Percentiles rank a stretch among this genome's conserved stretches.
These are phyloP conservation scores for Ciconia nigra DNA, from an alignment of 2,797 vertebrate genomes.

Conservation along the genomic window DNA sequence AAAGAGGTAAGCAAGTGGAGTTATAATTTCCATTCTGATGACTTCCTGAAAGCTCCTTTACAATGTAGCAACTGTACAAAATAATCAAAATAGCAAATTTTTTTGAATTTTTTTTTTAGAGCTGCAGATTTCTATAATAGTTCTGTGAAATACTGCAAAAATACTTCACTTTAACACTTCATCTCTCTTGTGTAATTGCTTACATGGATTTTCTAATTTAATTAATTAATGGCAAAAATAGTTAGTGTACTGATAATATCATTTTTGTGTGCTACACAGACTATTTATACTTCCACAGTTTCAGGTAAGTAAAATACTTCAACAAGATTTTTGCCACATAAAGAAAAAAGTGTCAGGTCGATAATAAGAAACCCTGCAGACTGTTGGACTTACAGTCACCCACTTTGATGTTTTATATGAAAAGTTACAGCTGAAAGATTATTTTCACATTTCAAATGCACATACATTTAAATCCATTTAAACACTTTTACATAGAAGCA, in stretches of 20 bases:
- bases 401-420: not conserved
- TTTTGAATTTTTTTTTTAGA: not conserved
- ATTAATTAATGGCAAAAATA: not conserved
- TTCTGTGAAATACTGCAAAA: not conserved
- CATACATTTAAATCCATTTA: not conserved
- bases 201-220: not conserved
- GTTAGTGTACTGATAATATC: not conserved
- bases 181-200: not conserved
- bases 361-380: not conserved
- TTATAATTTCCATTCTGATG: not conserved
- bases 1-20: not conserved
- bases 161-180: not conserved
- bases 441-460: not conserved
- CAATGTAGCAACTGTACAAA: not conserved
- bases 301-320: not conserved
- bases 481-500: not conserved
- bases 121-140: not conserved
- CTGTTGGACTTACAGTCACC: not conserved
- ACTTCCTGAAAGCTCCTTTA: not conserved
- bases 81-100: not conserved
- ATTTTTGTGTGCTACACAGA: not conserved
- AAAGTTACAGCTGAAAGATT: not conserved
- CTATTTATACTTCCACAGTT: not conserved
- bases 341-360: not conserved
- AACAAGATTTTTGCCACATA: not conserved